Percentiles rank a stretch among this genome's conserved stretches.
phyloP scores from a whole-genome alignment of 1,140 invertebrate genomes.

The Trichoplusia ni region DNA sequence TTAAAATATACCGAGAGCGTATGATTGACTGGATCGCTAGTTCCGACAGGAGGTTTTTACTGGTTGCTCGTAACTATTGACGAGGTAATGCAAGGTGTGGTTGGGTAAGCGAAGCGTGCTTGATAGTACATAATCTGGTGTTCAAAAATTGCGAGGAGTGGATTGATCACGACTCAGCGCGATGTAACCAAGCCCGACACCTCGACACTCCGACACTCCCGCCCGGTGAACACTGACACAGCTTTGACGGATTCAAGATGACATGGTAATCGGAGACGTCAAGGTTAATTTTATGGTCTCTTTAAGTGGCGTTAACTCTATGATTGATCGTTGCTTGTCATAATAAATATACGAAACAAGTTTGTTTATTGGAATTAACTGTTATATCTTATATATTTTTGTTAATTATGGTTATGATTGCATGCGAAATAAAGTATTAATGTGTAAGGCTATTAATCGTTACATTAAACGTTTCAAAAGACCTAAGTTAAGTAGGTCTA shows the following conservation, averaged over 20 bases:
- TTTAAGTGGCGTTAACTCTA: background rate
- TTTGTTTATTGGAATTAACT: no score
- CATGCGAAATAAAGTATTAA: no score
- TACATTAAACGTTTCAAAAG: no score
- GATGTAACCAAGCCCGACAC: background rate
- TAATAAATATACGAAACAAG: no score
- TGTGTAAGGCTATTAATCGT: no score
- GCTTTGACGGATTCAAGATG: constrained; percentile 17
- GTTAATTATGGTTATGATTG: no score
- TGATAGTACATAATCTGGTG: constrained; percentile 3
- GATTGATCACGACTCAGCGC: constrained; percentile 5
- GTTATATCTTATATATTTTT: no score
- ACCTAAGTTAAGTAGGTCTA: background rate
- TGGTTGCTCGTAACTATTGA: constrained; percentile 1
- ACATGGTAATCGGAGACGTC: constrained; percentile 23
- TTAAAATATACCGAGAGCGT: constrained; percentile 6
- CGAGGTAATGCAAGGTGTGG: constrained; percentile 1
- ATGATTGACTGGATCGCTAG: constrained; percentile 8
- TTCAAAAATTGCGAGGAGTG: background rate
- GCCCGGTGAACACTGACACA: background rate
- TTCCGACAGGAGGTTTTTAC: constrained; percentile 19
- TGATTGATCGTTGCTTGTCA: no score
- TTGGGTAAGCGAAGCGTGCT: constrained; percentile 28
- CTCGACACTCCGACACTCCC: no score
- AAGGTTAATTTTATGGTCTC: background rate